A percentile compares a stretch with the other conserved stretches of the same genome.
These are phyloP conservation scores for Poeciliopsis turrubarensis DNA, from an alignment of 2,113 vertebrate genomes.

Conservation along the genomic window DNA sequence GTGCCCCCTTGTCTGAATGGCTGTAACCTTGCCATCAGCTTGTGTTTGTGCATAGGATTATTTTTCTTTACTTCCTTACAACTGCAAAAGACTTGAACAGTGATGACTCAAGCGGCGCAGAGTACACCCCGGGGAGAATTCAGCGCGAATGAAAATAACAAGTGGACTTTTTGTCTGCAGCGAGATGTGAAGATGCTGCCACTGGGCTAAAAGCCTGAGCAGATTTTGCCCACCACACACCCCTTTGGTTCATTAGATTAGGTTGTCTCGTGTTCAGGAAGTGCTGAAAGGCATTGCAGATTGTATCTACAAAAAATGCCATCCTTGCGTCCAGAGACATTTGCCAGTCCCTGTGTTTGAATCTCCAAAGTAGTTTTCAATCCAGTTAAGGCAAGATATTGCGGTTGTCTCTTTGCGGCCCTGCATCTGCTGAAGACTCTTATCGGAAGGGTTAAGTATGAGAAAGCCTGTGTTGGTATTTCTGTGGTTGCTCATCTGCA, in stretches of 20 bases:
- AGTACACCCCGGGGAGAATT: constrained; percentile 78
- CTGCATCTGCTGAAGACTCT: constrained; percentile 60
- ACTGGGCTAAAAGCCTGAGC: constrained; percentile 76
- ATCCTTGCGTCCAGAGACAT: constrained; percentile 72
- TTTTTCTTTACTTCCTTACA: constrained; percentile 25
- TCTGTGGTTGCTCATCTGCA: constrained; percentile 71
- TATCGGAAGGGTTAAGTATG: constrained; percentile 76
- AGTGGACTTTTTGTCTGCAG: constrained; percentile 75
- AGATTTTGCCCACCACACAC: constrained; percentile 50
- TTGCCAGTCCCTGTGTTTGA: constrained; percentile 75
- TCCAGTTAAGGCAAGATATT: constrained; percentile 71
- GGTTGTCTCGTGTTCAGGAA: constrained; percentile 79
- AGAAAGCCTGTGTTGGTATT: constrained; percentile 77
- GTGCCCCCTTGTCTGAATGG: constrained; percentile 76
- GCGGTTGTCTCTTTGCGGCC: constrained; percentile 49
- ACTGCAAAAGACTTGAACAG: constrained; percentile 78
- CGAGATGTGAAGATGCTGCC: constrained; percentile 62
- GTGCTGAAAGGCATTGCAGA: constrained; percentile 83
- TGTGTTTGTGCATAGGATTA: constrained; percentile 44
- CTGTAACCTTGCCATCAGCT: constrained; percentile 85
- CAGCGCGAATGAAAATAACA: constrained; percentile 76
- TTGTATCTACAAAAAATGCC: constrained; percentile 75
- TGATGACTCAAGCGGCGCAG: constrained; percentile 79
- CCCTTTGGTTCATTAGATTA: constrained; percentile 79
- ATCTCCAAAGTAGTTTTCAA: constrained; percentile 81